Conservation (phyloP, 1,140 invertebrate species). For the Caenorhabditis latens region DNA sequence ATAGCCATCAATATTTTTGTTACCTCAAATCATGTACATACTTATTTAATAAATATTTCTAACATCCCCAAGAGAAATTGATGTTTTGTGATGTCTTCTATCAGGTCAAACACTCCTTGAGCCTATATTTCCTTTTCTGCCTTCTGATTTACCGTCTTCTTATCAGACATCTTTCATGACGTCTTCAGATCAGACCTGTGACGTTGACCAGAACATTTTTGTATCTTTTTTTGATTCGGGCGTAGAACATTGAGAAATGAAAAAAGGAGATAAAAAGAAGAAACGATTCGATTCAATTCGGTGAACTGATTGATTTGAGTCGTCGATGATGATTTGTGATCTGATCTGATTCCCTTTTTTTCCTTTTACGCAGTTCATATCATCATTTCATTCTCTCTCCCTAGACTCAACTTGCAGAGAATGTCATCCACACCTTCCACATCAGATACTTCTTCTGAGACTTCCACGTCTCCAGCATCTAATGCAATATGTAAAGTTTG, state of each 20-base stretch:
- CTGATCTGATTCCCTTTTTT: constrained; percentile 4
- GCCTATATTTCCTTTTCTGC: not conserved
- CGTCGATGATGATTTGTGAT: not conserved
- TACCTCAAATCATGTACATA: constrained; percentile 5
- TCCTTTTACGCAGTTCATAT: too few relatives aligned
- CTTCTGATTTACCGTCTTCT: not conserved
- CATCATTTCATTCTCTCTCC: too few relatives aligned
- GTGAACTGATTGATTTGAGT: constrained; percentile 28
- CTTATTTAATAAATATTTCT: not conserved
- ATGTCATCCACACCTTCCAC: too few relatives aligned
- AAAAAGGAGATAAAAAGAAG: not conserved
- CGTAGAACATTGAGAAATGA: not conserved
- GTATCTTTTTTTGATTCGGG: too few relatives aligned
- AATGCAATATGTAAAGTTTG: constrained; percentile 53
- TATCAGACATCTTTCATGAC: not conserved
- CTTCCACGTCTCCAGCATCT: constrained; percentile 3
- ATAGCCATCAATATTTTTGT: not conserved
- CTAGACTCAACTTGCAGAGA: too few relatives aligned
- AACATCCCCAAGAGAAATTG: not conserved
- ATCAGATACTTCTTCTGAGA: too few relatives aligned
- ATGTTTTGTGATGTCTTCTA: not conserved
- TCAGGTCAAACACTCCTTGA: constrained; percentile 7
- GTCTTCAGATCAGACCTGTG: constrained; percentile 20
- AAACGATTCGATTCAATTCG: constrained; percentile 6
- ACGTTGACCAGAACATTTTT: not conserved